Evolutionary conservation across 2,797 vertebrate genomes (phyloP).

Genomic region (Enteromius afrohamiltoni): DNA sequence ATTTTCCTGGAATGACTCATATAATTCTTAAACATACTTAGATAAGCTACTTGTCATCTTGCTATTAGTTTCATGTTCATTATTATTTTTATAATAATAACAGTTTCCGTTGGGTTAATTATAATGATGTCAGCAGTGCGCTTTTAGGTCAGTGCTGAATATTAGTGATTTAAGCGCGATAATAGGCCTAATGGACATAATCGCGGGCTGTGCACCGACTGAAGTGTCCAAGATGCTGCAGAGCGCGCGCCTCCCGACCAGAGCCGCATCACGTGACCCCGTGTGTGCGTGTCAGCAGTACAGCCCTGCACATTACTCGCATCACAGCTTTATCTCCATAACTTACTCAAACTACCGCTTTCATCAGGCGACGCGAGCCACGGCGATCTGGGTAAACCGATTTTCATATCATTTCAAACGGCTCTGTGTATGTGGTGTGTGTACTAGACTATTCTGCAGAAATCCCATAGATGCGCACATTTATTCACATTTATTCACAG

Average conservation of each 20-base stretch:
- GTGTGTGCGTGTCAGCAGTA: not conserved
- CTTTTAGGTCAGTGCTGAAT: not conserved
- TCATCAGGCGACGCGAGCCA: not conserved
- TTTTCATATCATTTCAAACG: not conserved
- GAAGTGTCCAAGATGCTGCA: not conserved
- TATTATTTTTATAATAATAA: not conserved
- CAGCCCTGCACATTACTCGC: not conserved
- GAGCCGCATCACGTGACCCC: conserved; percentile 11
- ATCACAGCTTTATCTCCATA: not conserved
- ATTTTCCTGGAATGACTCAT: too few relatives aligned
- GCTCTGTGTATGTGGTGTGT: not conserved
- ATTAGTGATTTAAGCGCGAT: not conserved
- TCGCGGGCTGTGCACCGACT: not conserved
- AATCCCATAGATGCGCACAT: not conserved
- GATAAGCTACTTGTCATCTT: too few relatives aligned
- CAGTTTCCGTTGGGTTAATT: not conserved
- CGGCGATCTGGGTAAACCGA: not conserved
- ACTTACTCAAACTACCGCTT: not conserved
- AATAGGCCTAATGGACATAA: not conserved
- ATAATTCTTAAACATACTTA: not conserved
- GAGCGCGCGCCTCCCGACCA: conserved; percentile 4
- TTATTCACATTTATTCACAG: not conserved
- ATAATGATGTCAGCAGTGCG: not conserved
- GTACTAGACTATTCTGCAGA: not conserved
- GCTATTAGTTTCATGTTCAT: not conserved